Evolutionary conservation across 2,113 vertebrate genomes (phyloP), one percentile per base, ranked within the genome.

Genomic region (Crypturellus undulatus): DNA sequence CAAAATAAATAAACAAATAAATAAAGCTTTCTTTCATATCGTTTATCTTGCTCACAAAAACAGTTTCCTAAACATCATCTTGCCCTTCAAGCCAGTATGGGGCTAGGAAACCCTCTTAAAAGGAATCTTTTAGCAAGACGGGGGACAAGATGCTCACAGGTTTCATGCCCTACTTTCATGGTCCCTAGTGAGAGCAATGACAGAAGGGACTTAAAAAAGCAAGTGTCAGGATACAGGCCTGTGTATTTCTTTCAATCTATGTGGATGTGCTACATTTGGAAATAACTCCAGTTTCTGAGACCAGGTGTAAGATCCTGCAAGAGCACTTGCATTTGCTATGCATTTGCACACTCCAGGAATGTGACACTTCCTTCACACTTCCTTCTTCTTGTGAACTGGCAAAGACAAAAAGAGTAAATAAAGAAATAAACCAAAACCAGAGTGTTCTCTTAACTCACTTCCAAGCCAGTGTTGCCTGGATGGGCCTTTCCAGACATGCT

Each of bases 231-330:
- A 5, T 32, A 73, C n/a, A 51, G 13, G 30, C 12, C 36, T 45
- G 14, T 12, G 49, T 63, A 40, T 87, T 89, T 81, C 81, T 71
- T 92, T 67, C 70, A 45, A n/a, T 47, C 51, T 80, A 28, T 67
- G 32, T 12, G 75, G 30, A 9, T 9, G 2, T 56, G 15, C 15
- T 25, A 24, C 25, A 20, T 43, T 65, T 32, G 73, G 14, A 76
- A 84, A 28, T 12, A 49, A 18, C 26, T 70, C 14, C 93, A 78
- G 49, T 12, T 45, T 62, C 62, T 56, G n/a, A 84, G 36, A 25
- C 0, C n/a, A 8, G 9, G 18, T 42, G 18, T 43, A 49, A 22
- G 11, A 18, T 2, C 12, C 40, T 7, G 30, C 17, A 19, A n/a
- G n/a, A 62, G 14, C 43, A 58, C 9, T 80, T 62, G 2, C n/a